Conservation (phyloP, 2,797 vertebrate genomes). For the Columba guinea region DNA sequence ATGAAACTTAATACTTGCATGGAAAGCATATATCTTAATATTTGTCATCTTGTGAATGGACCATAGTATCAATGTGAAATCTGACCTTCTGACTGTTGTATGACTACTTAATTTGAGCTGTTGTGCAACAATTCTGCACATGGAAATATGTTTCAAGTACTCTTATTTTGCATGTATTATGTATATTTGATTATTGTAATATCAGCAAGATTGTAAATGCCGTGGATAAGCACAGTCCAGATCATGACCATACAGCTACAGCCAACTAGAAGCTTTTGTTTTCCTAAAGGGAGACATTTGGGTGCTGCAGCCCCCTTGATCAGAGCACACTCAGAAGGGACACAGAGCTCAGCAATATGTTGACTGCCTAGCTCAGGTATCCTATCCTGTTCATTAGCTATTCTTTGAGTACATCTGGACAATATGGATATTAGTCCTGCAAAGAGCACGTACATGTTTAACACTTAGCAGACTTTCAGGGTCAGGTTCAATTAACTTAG, state of each 20-base stretch:
- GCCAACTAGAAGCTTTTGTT: not conserved
- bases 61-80: not conserved
- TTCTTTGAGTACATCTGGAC: not conserved
- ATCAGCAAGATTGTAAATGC: not conserved
- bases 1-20: not conserved
- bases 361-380: not conserved
- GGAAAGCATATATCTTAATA: not conserved
- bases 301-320: not conserved
- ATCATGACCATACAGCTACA: not conserved
- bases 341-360: not conserved
- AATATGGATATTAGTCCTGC: not conserved
- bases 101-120: not conserved
- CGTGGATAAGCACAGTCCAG: not conserved
- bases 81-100: not conserved
- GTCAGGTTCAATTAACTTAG: conserved; percentile 3
- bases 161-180: not conserved
- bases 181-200: not conserved
- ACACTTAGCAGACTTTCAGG: conserved; percentile 1
- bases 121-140: not conserved
- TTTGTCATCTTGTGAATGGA: not conserved
- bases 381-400: not conserved
- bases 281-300: not conserved
- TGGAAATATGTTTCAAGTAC: not conserved
- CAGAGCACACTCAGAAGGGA: not conserved
- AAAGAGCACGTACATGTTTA: not conserved